Evolutionary conservation across 2,113 vertebrate genomes (phyloP).

Genomic region (Anarhynchus alexandrinus): DNA sequence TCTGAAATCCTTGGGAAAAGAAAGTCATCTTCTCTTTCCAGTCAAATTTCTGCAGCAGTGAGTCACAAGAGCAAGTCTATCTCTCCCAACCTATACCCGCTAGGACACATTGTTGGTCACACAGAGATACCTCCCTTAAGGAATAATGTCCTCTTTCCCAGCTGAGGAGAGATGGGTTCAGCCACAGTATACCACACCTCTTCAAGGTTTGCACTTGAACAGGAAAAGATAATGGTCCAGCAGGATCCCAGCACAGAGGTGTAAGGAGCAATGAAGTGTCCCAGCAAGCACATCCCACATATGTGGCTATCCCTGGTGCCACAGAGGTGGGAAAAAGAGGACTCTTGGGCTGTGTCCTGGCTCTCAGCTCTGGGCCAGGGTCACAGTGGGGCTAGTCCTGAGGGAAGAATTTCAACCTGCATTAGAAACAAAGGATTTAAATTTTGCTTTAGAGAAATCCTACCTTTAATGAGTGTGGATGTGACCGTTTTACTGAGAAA

Average conservation of each 20-base stretch:
- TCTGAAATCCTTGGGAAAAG: neutral
- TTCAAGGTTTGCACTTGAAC: neutral
- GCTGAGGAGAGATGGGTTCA: neutral
- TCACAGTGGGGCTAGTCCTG: neutral
- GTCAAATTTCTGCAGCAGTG: neutral
- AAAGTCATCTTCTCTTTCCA: neutral
- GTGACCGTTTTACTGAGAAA: neutral
- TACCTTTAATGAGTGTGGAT: neutral
- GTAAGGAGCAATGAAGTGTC: neutral
- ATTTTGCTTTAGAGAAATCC: neutral
- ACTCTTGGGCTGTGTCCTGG: neutral
- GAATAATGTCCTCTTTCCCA: neutral
- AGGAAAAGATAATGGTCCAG: neutral
- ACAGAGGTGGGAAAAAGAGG: neutral
- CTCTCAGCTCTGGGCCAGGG: neutral
- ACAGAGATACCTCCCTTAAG: neutral
- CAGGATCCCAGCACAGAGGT: neutral
- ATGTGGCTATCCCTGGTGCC: neutral
- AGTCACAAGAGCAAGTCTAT: neutral
- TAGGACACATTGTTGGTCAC: neutral
- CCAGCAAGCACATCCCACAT: neutral
- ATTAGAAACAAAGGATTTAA: neutral
- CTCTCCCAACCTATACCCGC: neutral
- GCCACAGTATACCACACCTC: neutral
- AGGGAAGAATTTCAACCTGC: neutral